Conservation (phyloP, 2,888 invertebrate species). For the Dryococelus australis region DNA sequence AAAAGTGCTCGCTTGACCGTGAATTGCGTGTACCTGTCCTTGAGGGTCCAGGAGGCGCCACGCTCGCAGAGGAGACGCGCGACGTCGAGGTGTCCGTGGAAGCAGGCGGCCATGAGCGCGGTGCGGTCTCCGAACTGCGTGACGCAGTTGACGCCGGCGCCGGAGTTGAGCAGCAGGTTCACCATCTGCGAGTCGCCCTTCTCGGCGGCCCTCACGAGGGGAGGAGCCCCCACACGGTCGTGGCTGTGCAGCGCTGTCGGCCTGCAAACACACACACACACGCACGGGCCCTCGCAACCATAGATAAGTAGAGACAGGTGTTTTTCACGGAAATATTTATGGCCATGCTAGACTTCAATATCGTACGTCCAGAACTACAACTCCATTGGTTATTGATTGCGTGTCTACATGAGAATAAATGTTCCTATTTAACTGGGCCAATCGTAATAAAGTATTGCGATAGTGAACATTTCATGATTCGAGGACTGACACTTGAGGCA, state of each 20-base stretch:
- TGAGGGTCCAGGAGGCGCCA: constrained; percentile 48
- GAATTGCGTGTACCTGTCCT: constrained; percentile 45
- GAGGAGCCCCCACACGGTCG: constrained; percentile 48
- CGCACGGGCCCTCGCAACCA: too few species aligned
- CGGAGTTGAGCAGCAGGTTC: constrained; percentile 46
- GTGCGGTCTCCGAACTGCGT: constrained; percentile 47
- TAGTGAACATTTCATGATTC: too few species aligned
- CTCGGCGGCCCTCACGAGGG: constrained; percentile 49
- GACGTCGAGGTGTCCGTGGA: constrained; percentile 45
- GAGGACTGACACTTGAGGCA: too few species aligned
- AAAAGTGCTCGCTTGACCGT: too few species aligned
- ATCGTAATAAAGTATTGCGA: too few species aligned
- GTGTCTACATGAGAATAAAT: too few species aligned
- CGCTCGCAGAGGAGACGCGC: constrained; percentile 44
- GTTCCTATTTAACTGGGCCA: too few species aligned
- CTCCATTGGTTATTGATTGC: too few species aligned
- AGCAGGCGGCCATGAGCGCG: constrained; percentile 49
- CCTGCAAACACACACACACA: constrained; percentile 11
- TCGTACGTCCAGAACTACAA: too few species aligned
- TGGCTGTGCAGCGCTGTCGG: constrained; percentile 42
- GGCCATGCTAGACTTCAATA: too few species aligned
- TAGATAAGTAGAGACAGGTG: too few species aligned
- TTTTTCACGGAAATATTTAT: too few species aligned
- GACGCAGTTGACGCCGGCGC: constrained; percentile 47
- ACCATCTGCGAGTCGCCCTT: constrained; percentile 46